Evolutionary conservation across 2,797 vertebrate genomes (phyloP).

Genomic region (Oceanodroma leucorhoa): DNA sequence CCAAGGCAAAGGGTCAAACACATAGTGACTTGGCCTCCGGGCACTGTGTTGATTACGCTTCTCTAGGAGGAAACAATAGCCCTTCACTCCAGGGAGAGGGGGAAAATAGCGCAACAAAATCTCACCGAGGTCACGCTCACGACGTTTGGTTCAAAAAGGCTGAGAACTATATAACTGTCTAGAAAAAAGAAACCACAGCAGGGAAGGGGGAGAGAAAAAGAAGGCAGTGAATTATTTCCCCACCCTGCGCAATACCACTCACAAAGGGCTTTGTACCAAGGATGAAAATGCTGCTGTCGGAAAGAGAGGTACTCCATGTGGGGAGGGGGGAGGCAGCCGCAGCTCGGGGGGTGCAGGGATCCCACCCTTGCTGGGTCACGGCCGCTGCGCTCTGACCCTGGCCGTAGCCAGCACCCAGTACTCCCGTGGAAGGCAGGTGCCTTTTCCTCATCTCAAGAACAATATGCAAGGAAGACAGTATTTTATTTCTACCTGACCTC

Average conservation of each 20-base stretch:
- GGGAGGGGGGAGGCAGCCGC: fast-evolving
- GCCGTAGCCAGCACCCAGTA: background rate
- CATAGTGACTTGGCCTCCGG: background rate
- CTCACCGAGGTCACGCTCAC: background rate
- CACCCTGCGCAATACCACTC: background rate
- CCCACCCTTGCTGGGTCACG: background rate
- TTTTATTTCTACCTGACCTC: background rate
- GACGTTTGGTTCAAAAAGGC: background rate
- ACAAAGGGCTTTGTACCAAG: background rate
- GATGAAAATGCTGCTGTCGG: background rate
- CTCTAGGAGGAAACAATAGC: background rate
- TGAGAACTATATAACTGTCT: background rate
- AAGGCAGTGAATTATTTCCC: background rate
- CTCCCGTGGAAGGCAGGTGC: background rate
- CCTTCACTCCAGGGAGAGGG: background rate
- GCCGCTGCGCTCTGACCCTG: fast-evolving
- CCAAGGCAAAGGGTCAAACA: conserved; percentile 13
- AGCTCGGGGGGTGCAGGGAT: background rate
- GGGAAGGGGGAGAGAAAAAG: background rate
- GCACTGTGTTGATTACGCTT: background rate
- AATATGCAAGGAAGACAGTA: background rate
- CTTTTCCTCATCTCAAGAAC: background rate
- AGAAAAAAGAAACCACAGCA: background rate
- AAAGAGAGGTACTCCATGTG: fast-evolving
- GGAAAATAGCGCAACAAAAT: background rate